Evolutionary conservation across 1,140 invertebrate genomes (phyloP).

Genomic region (Choristoneura fumiferana): DNA sequence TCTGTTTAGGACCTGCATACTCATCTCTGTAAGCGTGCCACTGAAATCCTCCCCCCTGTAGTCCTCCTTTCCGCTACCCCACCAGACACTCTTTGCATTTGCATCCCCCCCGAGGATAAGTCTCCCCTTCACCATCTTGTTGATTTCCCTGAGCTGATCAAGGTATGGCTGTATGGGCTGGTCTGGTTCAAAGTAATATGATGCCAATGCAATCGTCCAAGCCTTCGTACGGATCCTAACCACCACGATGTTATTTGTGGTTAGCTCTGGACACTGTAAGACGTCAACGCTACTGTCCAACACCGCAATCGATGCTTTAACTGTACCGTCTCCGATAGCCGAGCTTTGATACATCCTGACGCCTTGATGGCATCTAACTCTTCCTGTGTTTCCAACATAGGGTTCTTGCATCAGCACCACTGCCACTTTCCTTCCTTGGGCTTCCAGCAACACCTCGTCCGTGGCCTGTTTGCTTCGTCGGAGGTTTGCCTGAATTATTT

Average conservation of each 20-base stretch:
- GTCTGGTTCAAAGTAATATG: constrained; percentile 8
- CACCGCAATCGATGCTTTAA: constrained; percentile 24
- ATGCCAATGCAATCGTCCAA: constrained; percentile 12
- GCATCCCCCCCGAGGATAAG: constrained; percentile 20
- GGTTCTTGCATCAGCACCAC: constrained; percentile 23
- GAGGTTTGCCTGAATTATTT: constrained; percentile 11
- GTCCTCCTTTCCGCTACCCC: constrained; percentile 12
- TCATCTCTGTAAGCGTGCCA: constrained; percentile 1
- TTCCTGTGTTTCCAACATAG: neutral
- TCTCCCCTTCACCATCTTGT: neutral
- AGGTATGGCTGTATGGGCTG: constrained; percentile 13
- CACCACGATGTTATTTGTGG: constrained; percentile 19
- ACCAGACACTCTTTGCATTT: constrained; percentile 26
- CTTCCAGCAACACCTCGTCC: constrained; percentile 10
- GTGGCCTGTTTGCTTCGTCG: constrained; percentile 23
- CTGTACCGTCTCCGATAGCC: neutral
- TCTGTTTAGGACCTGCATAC: constrained; percentile 16
- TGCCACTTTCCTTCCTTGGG: neutral
- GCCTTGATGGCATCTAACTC: neutral
- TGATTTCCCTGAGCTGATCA: constrained; percentile 1
- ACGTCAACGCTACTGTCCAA: constrained; percentile 18
- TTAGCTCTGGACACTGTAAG: constrained; percentile 6
- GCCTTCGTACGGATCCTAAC: neutral
- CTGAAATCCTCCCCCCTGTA: constrained; percentile 10
- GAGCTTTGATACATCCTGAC: constrained; percentile 20